A percentile compares a stretch with the other conserved stretches of the same genome.
Evolutionary conservation across 1,140 invertebrate genomes (phyloP).

Genomic region (Eumaeus atala): DNA sequence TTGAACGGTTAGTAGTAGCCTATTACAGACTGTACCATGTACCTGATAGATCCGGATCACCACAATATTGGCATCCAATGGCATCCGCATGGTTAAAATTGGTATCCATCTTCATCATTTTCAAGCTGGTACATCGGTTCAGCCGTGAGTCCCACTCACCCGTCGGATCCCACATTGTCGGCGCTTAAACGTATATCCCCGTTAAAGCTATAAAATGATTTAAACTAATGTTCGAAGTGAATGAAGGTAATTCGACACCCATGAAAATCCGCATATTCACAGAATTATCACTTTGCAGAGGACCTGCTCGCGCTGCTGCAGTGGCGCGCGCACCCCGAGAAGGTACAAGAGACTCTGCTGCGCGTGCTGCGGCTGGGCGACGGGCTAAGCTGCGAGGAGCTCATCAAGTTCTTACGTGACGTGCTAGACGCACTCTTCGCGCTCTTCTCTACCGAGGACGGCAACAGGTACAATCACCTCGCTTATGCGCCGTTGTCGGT

Average conservation of each 20-base stretch:
- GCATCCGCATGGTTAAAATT: too few species aligned
- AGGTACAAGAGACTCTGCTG: conserved; percentile 88
- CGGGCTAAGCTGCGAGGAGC: conserved; percentile 88
- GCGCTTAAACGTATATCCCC: conserved; percentile 6
- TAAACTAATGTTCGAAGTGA: not conserved
- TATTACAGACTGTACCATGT: too few species aligned
- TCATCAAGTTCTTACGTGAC: conserved; percentile 98
- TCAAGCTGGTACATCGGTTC: too few species aligned
- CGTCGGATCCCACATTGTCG: too few species aligned
- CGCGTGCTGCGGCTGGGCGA: conserved; percentile 85
- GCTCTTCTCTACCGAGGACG: conserved; percentile 95
- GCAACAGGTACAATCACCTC: conserved; percentile 77
- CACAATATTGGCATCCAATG: too few species aligned
- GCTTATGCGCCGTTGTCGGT: too few species aligned
- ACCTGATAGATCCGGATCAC: too few species aligned
- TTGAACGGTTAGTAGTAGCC: too few species aligned
- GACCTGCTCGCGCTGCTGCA: conserved; percentile 92
- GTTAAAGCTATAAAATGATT: too few species aligned
- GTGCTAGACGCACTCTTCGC: conserved; percentile 95
- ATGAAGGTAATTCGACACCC: not conserved
- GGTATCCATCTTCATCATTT: too few species aligned
- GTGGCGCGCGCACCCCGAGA: conserved; percentile 91
- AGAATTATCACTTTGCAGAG: conserved; percentile 72
- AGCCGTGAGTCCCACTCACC: too few species aligned
- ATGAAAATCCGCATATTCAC: not conserved